Percentiles rank a stretch among this genome's conserved stretches.
These are phyloP conservation scores for Falco berigora DNA, from an alignment of 2,797 vertebrate genomes.

Conservation along the genomic window DNA sequence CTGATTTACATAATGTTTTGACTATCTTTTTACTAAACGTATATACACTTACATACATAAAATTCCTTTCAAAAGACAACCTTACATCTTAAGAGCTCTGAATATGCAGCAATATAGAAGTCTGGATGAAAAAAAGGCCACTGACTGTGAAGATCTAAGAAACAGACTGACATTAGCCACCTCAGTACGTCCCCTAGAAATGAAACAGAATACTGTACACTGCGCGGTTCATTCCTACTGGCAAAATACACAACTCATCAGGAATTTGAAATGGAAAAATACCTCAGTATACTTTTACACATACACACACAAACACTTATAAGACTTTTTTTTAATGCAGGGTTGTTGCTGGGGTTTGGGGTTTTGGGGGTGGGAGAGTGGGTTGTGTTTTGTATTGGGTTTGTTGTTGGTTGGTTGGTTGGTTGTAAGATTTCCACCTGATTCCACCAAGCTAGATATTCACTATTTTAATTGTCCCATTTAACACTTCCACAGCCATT, in stretches of 20 bases:
- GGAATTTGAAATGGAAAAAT: not conserved
- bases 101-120: conserved; percentile 65
- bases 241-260: conserved; percentile 14
- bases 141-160: conserved; percentile 55
- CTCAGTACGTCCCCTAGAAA: conserved; percentile 45
- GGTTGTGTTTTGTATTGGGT: too few species aligned
- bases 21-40: conserved; percentile 30
- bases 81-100: conserved; percentile 65
- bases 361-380: not conserved
- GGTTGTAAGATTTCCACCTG: not conserved
- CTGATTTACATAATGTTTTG: conserved; percentile 82
- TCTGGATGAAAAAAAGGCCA: conserved; percentile 26
- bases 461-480: not conserved
- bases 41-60: not conserved
- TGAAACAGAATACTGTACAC: not conserved
- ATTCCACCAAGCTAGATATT: not conserved
- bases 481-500: not conserved
- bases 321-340: not conserved
- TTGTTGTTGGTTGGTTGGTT: not conserved
- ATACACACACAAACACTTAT: not conserved
- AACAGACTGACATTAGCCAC: conserved; percentile 4
- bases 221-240: not conserved
- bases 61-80: conserved; percentile 67
- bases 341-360: not conserved
- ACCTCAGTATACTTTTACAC: not conserved